These are phyloP conservation scores for Aphelenchoides besseyi DNA, from an alignment of 1,140 invertebrate species.

Conservation along the genomic window DNA sequence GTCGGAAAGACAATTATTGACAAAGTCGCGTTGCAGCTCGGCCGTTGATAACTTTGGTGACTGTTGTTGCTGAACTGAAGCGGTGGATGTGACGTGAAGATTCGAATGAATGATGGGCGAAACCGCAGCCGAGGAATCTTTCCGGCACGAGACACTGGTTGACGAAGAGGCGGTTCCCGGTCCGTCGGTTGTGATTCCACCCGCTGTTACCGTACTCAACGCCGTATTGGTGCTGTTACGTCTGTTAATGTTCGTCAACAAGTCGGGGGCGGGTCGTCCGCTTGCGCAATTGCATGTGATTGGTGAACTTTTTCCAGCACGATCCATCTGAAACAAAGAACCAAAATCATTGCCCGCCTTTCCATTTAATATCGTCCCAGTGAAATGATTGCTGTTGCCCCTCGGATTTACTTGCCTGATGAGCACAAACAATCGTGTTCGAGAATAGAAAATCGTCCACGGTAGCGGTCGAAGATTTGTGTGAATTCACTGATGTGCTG, in stretches of 20 bases:
- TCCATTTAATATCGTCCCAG: background rate
- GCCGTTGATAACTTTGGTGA: background rate
- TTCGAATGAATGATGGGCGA: slow-evolving; percentile 2
- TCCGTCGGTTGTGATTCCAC: background rate
- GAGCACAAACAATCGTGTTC: background rate
- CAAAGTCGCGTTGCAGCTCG: background rate
- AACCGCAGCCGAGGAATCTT: background rate
- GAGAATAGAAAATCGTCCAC: background rate
- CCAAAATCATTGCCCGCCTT: no score
- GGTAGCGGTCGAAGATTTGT: slow-evolving; percentile 7
- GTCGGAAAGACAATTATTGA: background rate
- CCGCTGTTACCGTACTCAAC: background rate
- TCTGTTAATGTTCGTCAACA: background rate
- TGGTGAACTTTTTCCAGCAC: background rate
- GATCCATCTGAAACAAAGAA: slow-evolving; percentile 2
- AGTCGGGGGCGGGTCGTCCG: background rate
- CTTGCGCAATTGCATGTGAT: slow-evolving; percentile 12
- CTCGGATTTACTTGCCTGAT: background rate
- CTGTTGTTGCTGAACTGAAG: background rate
- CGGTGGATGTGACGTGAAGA: background rate
- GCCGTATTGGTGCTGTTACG: background rate
- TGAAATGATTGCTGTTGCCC: background rate
- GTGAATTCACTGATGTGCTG: slow-evolving; percentile 6
- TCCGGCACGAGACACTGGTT: background rate
- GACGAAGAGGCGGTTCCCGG: background rate